A percentile compares a stretch with the other conserved stretches of the same genome.
phyloP scores from a whole-genome alignment of 2,888 invertebrate species.

The Ichneumon xanthorius region DNA sequence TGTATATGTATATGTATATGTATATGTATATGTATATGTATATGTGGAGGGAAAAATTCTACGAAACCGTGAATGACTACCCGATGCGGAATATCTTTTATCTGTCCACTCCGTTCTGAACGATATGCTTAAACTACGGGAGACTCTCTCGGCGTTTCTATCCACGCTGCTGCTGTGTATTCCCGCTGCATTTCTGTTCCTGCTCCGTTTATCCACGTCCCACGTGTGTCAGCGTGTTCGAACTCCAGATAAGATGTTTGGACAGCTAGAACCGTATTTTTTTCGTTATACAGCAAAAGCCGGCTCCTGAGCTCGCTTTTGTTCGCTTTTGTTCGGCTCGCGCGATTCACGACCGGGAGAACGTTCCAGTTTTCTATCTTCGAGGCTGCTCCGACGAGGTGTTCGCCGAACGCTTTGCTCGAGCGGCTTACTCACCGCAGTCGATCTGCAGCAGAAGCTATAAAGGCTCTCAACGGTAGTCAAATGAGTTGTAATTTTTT shows the following conservation, averaged over 20 bases:
- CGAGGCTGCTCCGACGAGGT: neutral
- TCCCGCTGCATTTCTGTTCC: constrained; percentile 26
- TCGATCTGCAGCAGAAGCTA: neutral
- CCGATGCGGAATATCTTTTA: constrained; percentile 66
- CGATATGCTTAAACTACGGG: constrained; percentile 43
- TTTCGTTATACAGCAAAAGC: constrained; percentile 3
- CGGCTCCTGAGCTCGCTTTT: constrained; percentile 18
- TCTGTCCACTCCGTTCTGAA: constrained; percentile 46
- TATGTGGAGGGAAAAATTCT: constrained; percentile 68
- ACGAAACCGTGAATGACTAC: constrained; percentile 68
- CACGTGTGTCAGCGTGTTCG: constrained; percentile 44
- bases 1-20: too few species aligned
- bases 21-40: neutral
- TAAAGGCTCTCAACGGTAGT: neutral
- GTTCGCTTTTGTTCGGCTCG: neutral
- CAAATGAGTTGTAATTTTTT: too few species aligned
- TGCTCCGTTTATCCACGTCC: constrained; percentile 57
- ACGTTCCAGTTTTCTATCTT: neutral
- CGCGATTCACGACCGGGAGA: neutral
- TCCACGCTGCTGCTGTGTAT: neutral
- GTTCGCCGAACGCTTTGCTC: neutral
- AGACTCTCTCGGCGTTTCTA: constrained; percentile 25
- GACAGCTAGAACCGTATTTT: constrained; percentile 16
- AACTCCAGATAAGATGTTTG: constrained; percentile 29
- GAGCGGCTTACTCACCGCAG: neutral